These are phyloP conservation scores for Pseudachorutes palmiensis DNA, from an alignment of 1,140 invertebrate genomes.

Conservation along the genomic window DNA sequence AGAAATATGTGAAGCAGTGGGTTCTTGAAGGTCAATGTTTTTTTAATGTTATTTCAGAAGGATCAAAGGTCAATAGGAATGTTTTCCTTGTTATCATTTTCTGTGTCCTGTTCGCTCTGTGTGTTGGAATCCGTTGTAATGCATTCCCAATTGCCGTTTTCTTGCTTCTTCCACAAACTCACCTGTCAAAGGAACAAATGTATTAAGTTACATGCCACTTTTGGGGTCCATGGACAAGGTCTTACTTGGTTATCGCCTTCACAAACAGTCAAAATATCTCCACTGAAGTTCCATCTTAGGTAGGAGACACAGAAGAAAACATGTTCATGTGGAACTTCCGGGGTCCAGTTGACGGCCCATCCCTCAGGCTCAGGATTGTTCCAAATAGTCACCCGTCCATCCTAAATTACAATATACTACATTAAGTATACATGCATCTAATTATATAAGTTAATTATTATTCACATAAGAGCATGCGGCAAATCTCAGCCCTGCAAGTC, in stretches of 20 bases:
- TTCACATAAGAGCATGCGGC: constrained; percentile 56
- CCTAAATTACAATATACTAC: constrained; percentile 55
- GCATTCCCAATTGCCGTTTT: constrained; percentile 33
- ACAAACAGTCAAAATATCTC: constrained; percentile 92
- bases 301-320: constrained; percentile 96
- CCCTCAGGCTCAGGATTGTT: constrained; percentile 63
- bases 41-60: no score
- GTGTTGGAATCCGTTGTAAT: constrained; percentile 33
- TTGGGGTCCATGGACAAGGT: neutral
- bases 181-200: constrained; percentile 24
- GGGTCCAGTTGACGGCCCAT: constrained; percentile 72
- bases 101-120: constrained; percentile 16
- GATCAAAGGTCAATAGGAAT: no score
- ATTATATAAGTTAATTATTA: no score
- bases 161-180: constrained; percentile 36
- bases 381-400: constrained; percentile 91
- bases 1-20: no score
- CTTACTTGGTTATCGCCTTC: constrained; percentile 96
- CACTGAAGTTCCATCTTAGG: constrained; percentile 97
- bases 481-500: constrained; percentile 51
- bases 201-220: neutral
- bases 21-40: no score
- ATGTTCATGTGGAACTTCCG: constrained; percentile 74
- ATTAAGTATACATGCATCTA: no score
- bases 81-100: no score